Base-by-base conservation (phyloP, 2,113 vertebrate species). In the Macroglossus sobrinus region DNA sequence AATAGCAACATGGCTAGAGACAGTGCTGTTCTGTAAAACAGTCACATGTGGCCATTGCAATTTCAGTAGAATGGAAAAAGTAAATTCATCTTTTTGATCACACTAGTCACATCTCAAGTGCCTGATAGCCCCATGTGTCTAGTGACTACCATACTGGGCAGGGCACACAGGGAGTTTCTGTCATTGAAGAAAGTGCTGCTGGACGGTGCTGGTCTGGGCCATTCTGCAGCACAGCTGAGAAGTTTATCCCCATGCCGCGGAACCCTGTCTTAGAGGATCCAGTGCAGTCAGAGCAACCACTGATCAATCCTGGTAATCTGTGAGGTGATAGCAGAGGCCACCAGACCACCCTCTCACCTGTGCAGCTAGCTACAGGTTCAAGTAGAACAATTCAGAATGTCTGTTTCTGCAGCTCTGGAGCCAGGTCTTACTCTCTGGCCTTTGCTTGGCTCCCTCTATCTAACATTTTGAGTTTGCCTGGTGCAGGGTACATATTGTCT, bases 1-100 rank as follows among this genome's bases (percentile, higher is more conserved):
- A 68, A 28, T 24, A 40, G 38, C 66, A 59, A 8, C 10, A 1
- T 35, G 1, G 22, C 21, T 72, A 10, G 28, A 13, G 30, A 14
- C 8, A 1, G 0, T 50, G 10, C 69, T 9, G 9, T 4, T 38
- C 45, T 43, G 1, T 2, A 5, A 14, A 5, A 18, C 26, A 43
- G 30, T 22, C 57, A 82, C 55, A 5, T 3, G 19, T 7, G 18
- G 43, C 69, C 43, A 9, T 43, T n/a, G 55, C 43, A 59, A 15
- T 89, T 12, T 47, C 59, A 59, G 10, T 53, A 16, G 50, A 69
- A 74, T 4, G 19, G 88, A 26, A n/a, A 69, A 61, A 19, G 14
- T 26, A 47, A 82, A 9, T 68, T 47, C 24, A 8, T n/a, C n/a
- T 68, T 8, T 16, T 80, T 43, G 57, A 40, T 47, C 22, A 14